These are phyloP conservation scores for Falcunculus frontatus DNA, from an alignment of 2,113 vertebrate species.

Conservation along the genomic window DNA sequence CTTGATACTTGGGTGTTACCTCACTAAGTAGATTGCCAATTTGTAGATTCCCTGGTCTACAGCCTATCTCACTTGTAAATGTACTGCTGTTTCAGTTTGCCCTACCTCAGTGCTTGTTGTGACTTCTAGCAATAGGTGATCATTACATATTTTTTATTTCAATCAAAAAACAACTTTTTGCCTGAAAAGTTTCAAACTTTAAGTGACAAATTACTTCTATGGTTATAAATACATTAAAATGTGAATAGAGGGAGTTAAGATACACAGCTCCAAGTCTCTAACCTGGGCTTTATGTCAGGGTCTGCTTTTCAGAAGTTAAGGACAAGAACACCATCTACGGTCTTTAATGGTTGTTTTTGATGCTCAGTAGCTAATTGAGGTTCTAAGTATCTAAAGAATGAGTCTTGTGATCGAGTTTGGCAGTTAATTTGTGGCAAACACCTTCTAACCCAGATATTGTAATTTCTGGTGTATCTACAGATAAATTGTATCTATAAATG, in stretches of 20 bases:
- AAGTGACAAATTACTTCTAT: background rate
- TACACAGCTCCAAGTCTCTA: background rate
- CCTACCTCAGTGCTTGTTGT: background rate
- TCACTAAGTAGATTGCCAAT: background rate
- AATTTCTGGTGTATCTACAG: background rate
- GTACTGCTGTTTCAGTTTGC: background rate
- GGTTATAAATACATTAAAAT: background rate
- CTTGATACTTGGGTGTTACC: background rate
- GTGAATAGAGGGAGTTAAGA: background rate
- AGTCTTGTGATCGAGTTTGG: background rate
- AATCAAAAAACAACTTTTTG: background rate
- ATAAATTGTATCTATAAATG: background rate
- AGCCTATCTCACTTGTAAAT: background rate
- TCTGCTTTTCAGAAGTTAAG: background rate
- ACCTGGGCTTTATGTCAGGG: background rate
- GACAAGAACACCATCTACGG: accelerated
- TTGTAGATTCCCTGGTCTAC: background rate
- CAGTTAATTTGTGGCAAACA: background rate
- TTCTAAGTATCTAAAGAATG: background rate
- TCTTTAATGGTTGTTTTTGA: background rate
- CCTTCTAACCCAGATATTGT: background rate
- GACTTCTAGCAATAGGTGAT: background rate
- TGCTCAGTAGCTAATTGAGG: background rate
- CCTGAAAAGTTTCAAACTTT: background rate
- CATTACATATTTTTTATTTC: background rate